Percentiles rank a stretch among this genome's conserved stretches.
These are phyloP conservation scores for Dolomedes plantarius DNA, from an alignment of 2,888 invertebrate genomes.

Conservation along the genomic window DNA sequence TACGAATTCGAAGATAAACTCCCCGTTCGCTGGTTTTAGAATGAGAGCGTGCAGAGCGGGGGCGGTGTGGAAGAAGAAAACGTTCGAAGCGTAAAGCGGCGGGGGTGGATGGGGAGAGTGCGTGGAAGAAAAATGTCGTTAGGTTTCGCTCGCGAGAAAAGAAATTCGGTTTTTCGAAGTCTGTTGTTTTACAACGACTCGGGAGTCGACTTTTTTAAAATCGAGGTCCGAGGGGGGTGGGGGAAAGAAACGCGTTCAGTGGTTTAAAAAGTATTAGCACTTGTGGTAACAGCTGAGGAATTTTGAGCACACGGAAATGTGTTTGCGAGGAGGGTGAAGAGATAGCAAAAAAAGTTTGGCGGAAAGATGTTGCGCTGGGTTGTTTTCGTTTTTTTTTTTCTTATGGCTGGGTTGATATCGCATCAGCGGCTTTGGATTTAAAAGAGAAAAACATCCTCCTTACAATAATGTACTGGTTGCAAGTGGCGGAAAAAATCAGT, in stretches of 20 bases:
- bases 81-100: neutral
- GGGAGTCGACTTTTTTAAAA: neutral
- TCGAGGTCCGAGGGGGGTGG: neutral
- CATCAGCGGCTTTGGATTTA: no score
- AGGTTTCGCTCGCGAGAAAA: neutral
- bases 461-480: no score
- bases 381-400: no score
- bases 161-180: slow-evolving; percentile 13
- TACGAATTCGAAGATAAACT: slow-evolving; percentile 57
- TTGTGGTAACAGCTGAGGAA: slow-evolving; percentile 8
- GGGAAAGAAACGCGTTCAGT: neutral
- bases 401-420: no score
- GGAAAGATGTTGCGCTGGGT: no score
- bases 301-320: neutral
- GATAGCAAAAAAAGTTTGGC: no score
- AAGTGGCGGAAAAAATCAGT: no score
- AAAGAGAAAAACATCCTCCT: no score
- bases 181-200: slow-evolving; percentile 30
- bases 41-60: no score
- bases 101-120: neutral
- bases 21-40: neutral
- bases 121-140: slow-evolving; percentile 3
- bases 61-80: neutral
- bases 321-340: no score
- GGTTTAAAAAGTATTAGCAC: slow-evolving; percentile 16